Base-by-base conservation (phyloP, 2,888 invertebrate species). In the Panopea generosa region DNA sequence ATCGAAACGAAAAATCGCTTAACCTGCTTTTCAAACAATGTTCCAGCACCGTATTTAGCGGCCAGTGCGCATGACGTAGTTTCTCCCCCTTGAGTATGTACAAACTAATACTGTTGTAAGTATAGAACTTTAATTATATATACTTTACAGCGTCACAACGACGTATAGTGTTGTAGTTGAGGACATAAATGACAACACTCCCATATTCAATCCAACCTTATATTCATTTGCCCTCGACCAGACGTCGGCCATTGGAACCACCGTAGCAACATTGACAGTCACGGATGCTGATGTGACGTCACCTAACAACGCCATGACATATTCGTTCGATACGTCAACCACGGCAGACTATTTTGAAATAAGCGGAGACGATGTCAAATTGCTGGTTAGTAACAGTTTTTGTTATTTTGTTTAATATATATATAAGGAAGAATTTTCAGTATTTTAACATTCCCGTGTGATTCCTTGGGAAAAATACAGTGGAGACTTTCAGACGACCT, bases 121-220 rank as follows among this genome's bases (percentile, higher is more conserved):
- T n/a, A n/a, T n/a, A n/a, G n/a, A n/a, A n/a, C n/a, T n/a, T n/a
- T n/a, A n/a, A n/a, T n/a, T n/a, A n/a, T n/a, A n/a, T n/a, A n/a
- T n/a, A n/a, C n/a, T 38, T 74, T 57, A 3, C 62, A 77, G 76
- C 7, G 67, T 61, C 1, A 74, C 66, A 2, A 50, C 67, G 4
- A 77, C 74, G 22, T 81, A 57, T 43, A 66, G 63, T 6, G 50
- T 81, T 2, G 55, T 55, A 2, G 66, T 81, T 4, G 60, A 49
- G 9, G 80, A 81, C 45, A 33, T 61, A 1, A 81, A 81, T 43
- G 80, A 81, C 43, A 70, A 77, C 40, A 60, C 27, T 1, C 80
- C 80, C 2, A 33, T 45, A 9, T 73, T 73, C 43, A 52, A 40
- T n/a, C 63, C 53, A 2, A 38, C 53, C 9, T 2, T n/a, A 0